Evolutionary conservation across 2,888 invertebrate genomes (phyloP).

Genomic region (Scaptomyza reducta): DNA sequence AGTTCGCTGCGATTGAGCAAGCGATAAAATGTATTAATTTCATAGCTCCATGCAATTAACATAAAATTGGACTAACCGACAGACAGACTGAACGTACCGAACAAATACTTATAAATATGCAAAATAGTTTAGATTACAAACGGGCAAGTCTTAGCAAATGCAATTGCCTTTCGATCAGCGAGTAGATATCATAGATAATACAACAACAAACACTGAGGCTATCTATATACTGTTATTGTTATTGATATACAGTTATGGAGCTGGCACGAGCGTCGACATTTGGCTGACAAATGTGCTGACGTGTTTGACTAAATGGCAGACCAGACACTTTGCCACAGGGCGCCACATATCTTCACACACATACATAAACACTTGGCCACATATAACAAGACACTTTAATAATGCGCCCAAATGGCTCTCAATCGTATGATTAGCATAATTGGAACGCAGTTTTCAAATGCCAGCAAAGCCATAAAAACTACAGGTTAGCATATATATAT

Average conservation of each 20-base stretch:
- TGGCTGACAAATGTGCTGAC: conserved; percentile 61
- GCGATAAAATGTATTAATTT: conserved; percentile 79
- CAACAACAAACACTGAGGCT: conserved; percentile 4
- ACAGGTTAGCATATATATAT: conserved; percentile 41
- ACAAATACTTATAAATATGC: conserved; percentile 68
- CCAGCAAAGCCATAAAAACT: conserved; percentile 56
- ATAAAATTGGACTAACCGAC: conserved; percentile 64
- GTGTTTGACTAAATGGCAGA: conserved; percentile 49
- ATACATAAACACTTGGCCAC: conserved; percentile 5
- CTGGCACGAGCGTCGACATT: conserved; percentile 66
- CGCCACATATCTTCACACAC: background rate
- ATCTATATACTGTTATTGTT: conserved; percentile 13
- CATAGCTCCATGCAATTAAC: conserved; percentile 74
- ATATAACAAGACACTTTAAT: background rate
- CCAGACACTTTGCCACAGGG: conserved; percentile 37
- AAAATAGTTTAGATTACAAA: conserved; percentile 71
- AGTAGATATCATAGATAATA: conserved; percentile 42
- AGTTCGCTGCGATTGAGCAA: conserved; percentile 77
- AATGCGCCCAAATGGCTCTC: conserved; percentile 12
- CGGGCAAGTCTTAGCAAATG: conserved; percentile 18
- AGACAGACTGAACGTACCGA: conserved; percentile 19
- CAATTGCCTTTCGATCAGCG: conserved; percentile 32
- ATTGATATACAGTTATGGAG: conserved; percentile 48
- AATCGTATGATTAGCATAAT: conserved; percentile 60
- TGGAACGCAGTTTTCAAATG: conserved; percentile 59